A percentile compares a stretch with the other conserved stretches of the same genome.
These are phyloP conservation scores for Chinchilla lanigera DNA, from an alignment of 2,113 vertebrate genomes.

Conservation along the genomic window DNA sequence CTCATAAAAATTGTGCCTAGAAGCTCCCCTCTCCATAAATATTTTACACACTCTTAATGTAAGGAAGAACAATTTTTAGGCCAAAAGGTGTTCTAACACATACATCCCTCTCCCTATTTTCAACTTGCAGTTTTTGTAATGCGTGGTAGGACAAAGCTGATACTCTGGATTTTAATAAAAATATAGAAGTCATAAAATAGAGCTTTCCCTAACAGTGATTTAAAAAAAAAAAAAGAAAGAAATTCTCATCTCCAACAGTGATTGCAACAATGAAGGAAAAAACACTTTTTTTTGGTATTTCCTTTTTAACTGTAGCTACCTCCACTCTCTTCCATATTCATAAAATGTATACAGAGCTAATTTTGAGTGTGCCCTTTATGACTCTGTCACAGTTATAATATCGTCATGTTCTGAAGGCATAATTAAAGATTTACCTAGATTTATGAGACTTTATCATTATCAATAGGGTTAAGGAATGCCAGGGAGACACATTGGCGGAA, in stretches of 20 bases:
- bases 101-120: background rate
- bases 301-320: conserved; percentile 67
- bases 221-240: background rate
- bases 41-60: background rate
- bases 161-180: conserved; percentile 7
- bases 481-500: conserved; percentile 84
- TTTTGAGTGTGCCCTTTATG: conserved; percentile 85
- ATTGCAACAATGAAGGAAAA: conserved; percentile 58
- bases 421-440: conserved; percentile 89
- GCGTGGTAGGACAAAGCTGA: background rate
- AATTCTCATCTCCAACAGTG: conserved; percentile 46
- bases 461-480: conserved; percentile 88
- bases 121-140: background rate
- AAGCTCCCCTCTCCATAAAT: conserved; percentile 6
- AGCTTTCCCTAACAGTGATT: background rate
- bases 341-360: conserved; percentile 82
- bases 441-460: conserved; percentile 87
- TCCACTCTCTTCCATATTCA: conserved; percentile 65
- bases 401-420: conserved; percentile 81
- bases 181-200: background rate
- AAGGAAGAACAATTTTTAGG: background rate
- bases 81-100: background rate
- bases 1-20: background rate
- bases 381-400: conserved; percentile 83
- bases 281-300: background rate